These are phyloP conservation scores for Phalacrocorax brasilianus DNA, from an alignment of 2,113 vertebrate species.

Conservation along the genomic window DNA sequence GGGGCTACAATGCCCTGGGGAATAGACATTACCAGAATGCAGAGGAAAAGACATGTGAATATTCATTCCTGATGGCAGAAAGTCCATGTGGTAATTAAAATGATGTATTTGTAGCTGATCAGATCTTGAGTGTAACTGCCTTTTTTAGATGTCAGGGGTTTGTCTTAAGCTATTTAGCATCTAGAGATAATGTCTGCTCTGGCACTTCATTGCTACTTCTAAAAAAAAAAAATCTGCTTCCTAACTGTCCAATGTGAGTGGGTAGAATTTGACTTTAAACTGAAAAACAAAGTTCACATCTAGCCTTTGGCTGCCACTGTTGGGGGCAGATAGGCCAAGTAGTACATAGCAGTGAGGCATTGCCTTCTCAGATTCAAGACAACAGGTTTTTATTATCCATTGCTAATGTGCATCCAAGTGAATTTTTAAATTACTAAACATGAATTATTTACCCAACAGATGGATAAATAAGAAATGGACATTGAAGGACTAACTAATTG, in stretches of 20 bases:
- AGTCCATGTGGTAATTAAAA: not conserved
- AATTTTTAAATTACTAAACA: not conserved
- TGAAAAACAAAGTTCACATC: not conserved
- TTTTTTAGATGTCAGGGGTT: not conserved
- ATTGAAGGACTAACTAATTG: not conserved
- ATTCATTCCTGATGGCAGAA: not conserved
- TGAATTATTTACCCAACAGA: not conserved
- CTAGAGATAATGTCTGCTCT: not conserved
- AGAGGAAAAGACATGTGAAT: not conserved
- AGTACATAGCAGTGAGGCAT: not conserved
- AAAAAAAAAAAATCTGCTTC: not conserved
- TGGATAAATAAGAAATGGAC: not conserved
- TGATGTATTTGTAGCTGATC: not conserved
- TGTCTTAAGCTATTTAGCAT: not conserved
- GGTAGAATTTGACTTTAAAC: not conserved
- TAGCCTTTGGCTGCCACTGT: not conserved
- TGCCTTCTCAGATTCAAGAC: not conserved
- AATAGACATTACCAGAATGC: not conserved
- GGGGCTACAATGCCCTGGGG: not conserved
- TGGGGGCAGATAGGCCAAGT: not conserved
- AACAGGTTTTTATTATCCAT: not conserved
- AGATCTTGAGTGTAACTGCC: not conserved
- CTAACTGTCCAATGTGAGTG: not conserved
- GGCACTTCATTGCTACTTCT: not conserved
- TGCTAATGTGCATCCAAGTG: not conserved